Percentiles rank a stretch among this genome's conserved stretches.
phyloP scores from a whole-genome alignment of 2,797 vertebrate species.

The Centroberyx gerrardi region DNA sequence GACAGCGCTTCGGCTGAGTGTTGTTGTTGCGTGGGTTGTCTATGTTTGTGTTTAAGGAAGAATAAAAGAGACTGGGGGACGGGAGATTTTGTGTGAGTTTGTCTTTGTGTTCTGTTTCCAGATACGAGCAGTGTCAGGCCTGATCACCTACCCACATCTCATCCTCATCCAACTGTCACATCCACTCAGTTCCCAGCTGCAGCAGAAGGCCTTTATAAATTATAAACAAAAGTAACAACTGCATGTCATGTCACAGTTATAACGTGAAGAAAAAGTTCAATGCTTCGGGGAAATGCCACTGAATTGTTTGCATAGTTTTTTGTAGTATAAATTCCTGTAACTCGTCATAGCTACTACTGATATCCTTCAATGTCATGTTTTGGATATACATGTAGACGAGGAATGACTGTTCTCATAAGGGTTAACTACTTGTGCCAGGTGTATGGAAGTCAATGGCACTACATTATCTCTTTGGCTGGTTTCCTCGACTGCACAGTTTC shows the following conservation, averaged over 20 bases:
- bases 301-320: conserved; percentile 27
- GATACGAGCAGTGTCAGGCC: conserved; percentile 79
- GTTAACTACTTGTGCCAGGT: neutral
- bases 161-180: conserved; percentile 75
- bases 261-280: conserved; percentile 44
- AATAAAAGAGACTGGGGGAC: conserved; percentile 68
- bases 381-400: neutral
- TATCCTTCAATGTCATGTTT: conserved; percentile 3
- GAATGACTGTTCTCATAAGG: neutral
- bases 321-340: neutral
- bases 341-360: neutral
- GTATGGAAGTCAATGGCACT: neutral
- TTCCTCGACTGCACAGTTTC: neutral
- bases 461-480: neutral
- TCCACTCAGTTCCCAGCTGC: conserved; percentile 55
- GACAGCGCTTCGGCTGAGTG: conserved; percentile 67
- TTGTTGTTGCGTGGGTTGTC: conserved; percentile 68
- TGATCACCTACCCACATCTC: conserved; percentile 79
- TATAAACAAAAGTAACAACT: conserved; percentile 65
- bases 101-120: conserved; percentile 79
- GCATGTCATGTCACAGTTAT: conserved; percentile 52
- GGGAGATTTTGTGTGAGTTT: conserved; percentile 60
- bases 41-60: conserved; percentile 68
- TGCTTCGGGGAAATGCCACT: conserved; percentile 48
- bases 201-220: conserved; percentile 66